phyloP scores from a whole-genome alignment of 2,888 invertebrate genomes.

The Bellardia bayeri region DNA sequence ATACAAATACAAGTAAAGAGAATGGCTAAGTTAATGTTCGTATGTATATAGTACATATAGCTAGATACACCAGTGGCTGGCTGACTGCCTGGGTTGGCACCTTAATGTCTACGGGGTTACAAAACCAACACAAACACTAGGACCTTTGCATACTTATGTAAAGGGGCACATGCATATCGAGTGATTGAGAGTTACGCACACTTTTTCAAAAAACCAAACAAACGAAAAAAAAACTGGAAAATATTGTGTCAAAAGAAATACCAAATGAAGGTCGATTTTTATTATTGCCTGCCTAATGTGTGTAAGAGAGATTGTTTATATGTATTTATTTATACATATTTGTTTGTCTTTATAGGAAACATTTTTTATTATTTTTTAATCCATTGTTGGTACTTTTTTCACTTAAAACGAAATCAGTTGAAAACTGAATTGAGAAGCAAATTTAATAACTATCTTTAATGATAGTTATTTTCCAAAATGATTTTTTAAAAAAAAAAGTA shows the following conservation, averaged over 20 bases:
- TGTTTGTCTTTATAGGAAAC: no score
- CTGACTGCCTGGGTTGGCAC: conserved; percentile 51
- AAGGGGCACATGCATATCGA: neutral
- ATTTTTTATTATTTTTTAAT: no score
- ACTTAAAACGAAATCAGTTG: no score
- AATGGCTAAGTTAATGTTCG: conserved; percentile 10
- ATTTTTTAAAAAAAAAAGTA: no score
- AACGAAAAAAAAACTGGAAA: neutral
- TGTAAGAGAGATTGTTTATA: neutral
- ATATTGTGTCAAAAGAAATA: conserved; percentile 66
- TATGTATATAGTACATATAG: neutral
- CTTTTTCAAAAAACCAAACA: conserved; percentile 30
- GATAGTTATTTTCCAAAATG: no score
- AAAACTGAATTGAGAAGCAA: no score
- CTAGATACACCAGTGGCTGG: conserved; percentile 17
- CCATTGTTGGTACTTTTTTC: neutral
- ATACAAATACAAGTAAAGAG: neutral
- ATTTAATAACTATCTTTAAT: no score
- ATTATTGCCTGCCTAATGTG: conserved; percentile 46
- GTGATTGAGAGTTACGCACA: conserved; percentile 30
- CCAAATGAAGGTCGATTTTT: conserved; percentile 64
- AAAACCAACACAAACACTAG: conserved; percentile 31
- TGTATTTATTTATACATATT: neutral
- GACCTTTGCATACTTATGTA: conserved; percentile 16
- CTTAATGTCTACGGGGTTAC: conserved; percentile 57